Conservation (phyloP, 2,113 vertebrate species). For the Eleginops maclovinus region DNA sequence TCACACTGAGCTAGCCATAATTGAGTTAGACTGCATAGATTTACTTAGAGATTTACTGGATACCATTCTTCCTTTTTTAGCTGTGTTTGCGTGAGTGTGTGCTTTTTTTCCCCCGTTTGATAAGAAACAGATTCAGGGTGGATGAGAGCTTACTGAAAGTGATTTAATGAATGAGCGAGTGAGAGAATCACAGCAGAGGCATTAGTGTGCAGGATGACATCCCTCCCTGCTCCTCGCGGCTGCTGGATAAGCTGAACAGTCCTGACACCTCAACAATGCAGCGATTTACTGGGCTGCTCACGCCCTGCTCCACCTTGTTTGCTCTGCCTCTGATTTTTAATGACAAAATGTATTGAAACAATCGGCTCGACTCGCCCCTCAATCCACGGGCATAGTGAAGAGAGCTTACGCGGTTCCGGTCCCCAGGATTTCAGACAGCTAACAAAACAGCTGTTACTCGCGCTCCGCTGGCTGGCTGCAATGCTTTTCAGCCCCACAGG, state of each 20-base stretch:
- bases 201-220: conserved; percentile 89
- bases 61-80: not conserved
- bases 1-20: not conserved
- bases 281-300: conserved; percentile 84
- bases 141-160: conserved; percentile 8
- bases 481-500: conserved; percentile 93
- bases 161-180: conserved; percentile 78
- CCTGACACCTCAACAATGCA: conserved; percentile 91
- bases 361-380: conserved; percentile 90
- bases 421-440: conserved; percentile 92
- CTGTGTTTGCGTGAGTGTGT: not conserved
- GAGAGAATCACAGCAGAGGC: conserved; percentile 86
- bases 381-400: conserved; percentile 89
- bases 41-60: conserved; percentile 16
- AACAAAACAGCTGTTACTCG: conserved; percentile 94
- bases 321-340: conserved; percentile 90
- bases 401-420: conserved; percentile 93
- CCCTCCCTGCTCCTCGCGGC: conserved; percentile 69
- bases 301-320: conserved; percentile 88
- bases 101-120: not conserved
- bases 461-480: conserved; percentile 89
- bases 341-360: conserved; percentile 94
- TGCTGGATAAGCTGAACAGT: conserved; percentile 87
- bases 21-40: conserved; percentile 1
- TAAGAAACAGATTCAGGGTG: not conserved